Conservation (phyloP, 1,140 invertebrate genomes). For the Chionoecetes opilio region DNA sequence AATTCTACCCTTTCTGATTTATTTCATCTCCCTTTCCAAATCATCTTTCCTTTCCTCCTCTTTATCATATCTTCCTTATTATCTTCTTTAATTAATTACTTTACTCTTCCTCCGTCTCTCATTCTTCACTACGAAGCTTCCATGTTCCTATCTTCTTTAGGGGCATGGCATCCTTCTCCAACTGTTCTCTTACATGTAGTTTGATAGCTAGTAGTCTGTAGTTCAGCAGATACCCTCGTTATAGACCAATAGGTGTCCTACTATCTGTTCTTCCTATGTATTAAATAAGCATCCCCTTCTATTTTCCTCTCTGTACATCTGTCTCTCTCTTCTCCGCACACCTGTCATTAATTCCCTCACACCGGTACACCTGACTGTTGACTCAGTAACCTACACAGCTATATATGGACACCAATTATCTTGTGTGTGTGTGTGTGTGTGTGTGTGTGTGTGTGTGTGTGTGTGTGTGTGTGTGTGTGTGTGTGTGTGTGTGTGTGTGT, state of each 20-base stretch:
- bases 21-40: not conserved
- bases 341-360: not conserved
- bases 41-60: not conserved
- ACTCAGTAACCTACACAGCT: not conserved
- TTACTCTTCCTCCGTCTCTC: too few species aligned
- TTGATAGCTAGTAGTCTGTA: too few species aligned
- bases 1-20: not conserved
- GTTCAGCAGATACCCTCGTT: too few species aligned
- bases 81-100: not conserved
- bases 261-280: too few species aligned
- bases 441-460: slow-evolving; percentile 27
- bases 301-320: not conserved
- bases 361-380: not conserved
- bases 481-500: not conserved
- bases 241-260: too few species aligned
- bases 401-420: not conserved
- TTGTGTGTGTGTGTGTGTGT: slow-evolving; percentile 28
- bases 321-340: not conserved
- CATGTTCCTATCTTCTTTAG: too few species aligned
- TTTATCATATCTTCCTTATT: not conserved
- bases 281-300: too few species aligned
- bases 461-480: slow-evolving; percentile 27
- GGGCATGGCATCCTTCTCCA: too few species aligned
- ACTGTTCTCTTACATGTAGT: too few species aligned
- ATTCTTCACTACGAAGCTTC: too few species aligned